Evolutionary conservation across 92 coral and sea anemone species (phyloP).

Genomic region (Galaxea fascicularis): DNA sequence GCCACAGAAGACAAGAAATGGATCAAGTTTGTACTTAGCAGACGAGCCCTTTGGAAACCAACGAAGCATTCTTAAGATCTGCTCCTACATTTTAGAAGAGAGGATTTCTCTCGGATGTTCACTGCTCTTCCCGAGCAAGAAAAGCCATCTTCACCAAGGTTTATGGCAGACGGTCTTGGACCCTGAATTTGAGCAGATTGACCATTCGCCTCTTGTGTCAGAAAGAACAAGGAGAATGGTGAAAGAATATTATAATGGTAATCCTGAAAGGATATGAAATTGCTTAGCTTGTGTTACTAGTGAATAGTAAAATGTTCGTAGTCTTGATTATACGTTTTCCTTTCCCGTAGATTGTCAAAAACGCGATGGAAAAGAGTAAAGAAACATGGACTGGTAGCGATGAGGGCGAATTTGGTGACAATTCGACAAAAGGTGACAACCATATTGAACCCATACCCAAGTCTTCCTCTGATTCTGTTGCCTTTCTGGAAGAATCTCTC

Average conservation of each 20-base stretch:
- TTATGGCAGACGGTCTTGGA: conserved; percentile 7
- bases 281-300: neutral
- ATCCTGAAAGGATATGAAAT: neutral
- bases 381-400: neutral
- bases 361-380: neutral
- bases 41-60: conserved; percentile 11
- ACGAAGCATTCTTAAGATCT: conserved; percentile 22
- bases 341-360: neutral
- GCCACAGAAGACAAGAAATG: conserved; percentile 27
- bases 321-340: conserved; percentile 1
- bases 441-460: neutral
- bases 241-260: neutral
- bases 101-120: conserved; percentile 21
- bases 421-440: neutral
- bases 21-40: conserved; percentile 18
- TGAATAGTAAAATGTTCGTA: neutral
- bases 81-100: conserved; percentile 35
- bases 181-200: neutral
- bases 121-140: conserved; percentile 12
- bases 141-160: neutral
- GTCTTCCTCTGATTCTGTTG: neutral
- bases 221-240: neutral
- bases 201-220: neutral
- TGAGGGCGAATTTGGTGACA: neutral
- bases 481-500: neutral